Percentiles rank a stretch among this genome's conserved stretches.
Conservation (phyloP, 2,113 vertebrate species). For the Channa argus region DNA sequence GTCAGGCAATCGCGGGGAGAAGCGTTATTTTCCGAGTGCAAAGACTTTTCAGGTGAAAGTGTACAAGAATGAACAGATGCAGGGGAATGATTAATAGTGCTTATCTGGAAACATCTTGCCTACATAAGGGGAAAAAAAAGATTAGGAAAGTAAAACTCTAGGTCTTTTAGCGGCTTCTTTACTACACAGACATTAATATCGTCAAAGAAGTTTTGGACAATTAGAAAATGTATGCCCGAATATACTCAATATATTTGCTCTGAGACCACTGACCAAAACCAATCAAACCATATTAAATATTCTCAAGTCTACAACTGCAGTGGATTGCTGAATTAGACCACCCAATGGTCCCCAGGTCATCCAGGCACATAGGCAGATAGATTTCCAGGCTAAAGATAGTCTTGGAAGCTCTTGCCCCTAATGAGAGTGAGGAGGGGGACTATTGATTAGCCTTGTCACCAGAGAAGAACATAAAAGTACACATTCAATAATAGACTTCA, state of each 20-base stretch:
- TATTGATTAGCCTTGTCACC: constrained; percentile 84
- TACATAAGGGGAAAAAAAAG: constrained; percentile 72
- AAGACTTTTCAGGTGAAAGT: constrained; percentile 82
- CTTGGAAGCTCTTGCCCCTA: constrained; percentile 69
- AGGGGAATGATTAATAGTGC: constrained; percentile 80
- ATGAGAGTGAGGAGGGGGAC: constrained; percentile 74
- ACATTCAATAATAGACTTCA: constrained; percentile 88
- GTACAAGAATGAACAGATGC: constrained; percentile 80
- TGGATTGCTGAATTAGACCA: background rate
- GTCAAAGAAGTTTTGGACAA: constrained; percentile 5
- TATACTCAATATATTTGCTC: background rate
- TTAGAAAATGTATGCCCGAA: background rate
- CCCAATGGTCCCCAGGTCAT: background rate
- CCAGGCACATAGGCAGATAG: constrained; percentile 36
- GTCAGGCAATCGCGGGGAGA: constrained; percentile 79
- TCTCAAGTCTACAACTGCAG: background rate
- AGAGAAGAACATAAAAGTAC: constrained; percentile 86
- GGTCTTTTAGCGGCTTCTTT: constrained; percentile 34
- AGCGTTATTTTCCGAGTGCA: constrained; percentile 71
- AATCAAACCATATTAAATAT: background rate
- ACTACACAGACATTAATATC: constrained; percentile 22
- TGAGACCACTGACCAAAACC: background rate
- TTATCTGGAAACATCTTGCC: constrained; percentile 79
- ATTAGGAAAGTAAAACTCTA: constrained; percentile 53
- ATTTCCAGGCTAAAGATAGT: constrained; percentile 61